Conservation (phyloP, 2,113 vertebrate species). For the Anhinga anhinga region DNA sequence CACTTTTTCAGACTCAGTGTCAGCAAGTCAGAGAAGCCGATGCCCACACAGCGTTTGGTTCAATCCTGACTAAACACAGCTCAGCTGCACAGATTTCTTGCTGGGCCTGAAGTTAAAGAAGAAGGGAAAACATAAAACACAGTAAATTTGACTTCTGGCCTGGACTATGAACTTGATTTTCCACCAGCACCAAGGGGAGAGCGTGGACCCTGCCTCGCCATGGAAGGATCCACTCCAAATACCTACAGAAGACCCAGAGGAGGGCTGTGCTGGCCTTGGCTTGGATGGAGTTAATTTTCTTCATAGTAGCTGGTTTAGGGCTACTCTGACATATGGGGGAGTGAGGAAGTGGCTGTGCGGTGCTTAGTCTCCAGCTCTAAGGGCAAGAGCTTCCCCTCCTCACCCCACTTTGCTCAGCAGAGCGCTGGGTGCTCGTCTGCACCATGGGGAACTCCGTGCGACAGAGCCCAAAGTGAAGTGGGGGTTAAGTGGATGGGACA, state of each 20-base stretch:
- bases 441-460: no score
- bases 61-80: neutral
- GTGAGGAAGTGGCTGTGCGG: neutral
- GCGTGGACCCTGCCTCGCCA: accelerated
- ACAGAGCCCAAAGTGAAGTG: neutral
- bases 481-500: neutral
- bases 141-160: no score
- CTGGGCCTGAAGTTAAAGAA: neutral
- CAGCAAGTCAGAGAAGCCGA: accelerated
- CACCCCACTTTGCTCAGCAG: neutral
- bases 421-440: neutral
- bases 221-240: neutral
- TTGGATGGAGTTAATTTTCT: neutral
- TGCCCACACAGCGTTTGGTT: accelerated
- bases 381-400: neutral
- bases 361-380: neutral
- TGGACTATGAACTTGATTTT: neutral
- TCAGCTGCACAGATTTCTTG: neutral
- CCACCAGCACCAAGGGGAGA: no score
- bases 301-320: neutral
- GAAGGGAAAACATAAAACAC: neutral
- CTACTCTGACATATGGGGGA: neutral
- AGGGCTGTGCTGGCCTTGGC: neutral
- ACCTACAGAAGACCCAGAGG: neutral
- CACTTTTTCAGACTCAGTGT: neutral